Base-by-base conservation (phyloP, 2,113 vertebrate species). In the Camelus dromedarius region DNA sequence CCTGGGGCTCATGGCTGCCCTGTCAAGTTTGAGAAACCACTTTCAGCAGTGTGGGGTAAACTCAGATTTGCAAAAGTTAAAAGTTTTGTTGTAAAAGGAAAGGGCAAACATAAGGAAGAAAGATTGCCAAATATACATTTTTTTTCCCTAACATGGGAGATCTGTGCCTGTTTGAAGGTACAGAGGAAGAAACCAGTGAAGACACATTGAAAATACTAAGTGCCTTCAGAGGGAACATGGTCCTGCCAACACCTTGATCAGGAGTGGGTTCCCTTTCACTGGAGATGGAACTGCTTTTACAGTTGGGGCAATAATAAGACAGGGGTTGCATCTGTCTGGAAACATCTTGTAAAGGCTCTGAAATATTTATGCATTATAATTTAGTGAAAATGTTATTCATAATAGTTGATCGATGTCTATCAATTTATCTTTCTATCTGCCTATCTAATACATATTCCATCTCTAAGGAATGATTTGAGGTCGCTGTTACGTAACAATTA, bases 291-390 rank as follows among this genome's bases (percentile, higher is more conserved):
- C 9, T 46, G 18, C 13, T 89, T 82, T 88, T 42, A 85, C 2
- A 85, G 3, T 52, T 38, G 70, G 66, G 26, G 16, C 42, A 77
- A 19, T 86, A 77, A 64, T 22, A 80, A 56, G 35, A 38, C 15
- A 81, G 48, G 18, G 48, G 28, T 88, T 42, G 9, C 2, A 18
- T 72, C 89, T 86, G 7, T 67, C 26, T 86, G 35, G 32, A 92
- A 73, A 62, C 7, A 13, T 67, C 20, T 89, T 76, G 14, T 73
- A 70, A 91, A 85, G 52, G 35, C 11, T 87, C 75, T 73, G 19
- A 60, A 73, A n/a, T 64, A 76, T 56, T 91, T 58, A 52, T 89
- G 24, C 67, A 42, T 54, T 92, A 76, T 76, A 90, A 72, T 76
- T 90, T 70, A 67, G 32, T 62, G 52, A 66, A 42, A 69, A 8